Base-by-base conservation (phyloP, 2,797 vertebrate genomes). In the Malurus leucopterus region DNA sequence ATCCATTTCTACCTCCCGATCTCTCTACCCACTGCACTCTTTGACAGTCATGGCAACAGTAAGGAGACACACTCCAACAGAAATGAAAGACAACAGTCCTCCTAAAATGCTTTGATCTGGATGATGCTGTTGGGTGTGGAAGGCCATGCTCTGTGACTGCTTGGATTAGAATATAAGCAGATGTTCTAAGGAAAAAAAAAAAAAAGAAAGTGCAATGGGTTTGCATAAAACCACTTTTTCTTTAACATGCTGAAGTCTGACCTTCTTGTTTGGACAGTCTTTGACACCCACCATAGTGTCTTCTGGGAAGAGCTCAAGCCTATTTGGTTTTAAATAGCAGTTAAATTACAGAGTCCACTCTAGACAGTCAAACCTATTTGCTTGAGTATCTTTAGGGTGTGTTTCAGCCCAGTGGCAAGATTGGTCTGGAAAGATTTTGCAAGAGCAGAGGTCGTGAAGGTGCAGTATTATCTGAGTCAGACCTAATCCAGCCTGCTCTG, bases 251-350 rank as follows among this genome's bases (percentile, higher is more conserved):
- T 77, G 30, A 68, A 17, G 4, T 65, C 44, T 74, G 46, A 58
- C 58, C 13, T 57, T 67, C 61, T 71, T 77, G 47, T 89, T 93
- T 90, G 84, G 65, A 41, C 69, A 83, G 50, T 58, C 32, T 76
- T 87, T 47, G 69, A 89, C 80, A 92, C 29, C 12, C 73, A 80
- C 63, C 79, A 84, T 63, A 54, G 90, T 47, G 61, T 88, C 63
- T 89, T 90, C 85, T 84, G 83, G 87, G 85, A 94, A 93, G 22
- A 57, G 11, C 51, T 91, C 14, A 15, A 69, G 67, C 8, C 59
- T 55, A 10, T 58, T 86, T 88, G 59, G 53, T 86, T 89, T 92
- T 81, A 94, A 93, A 93, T 94, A 92, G 83, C 53, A 63, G 20
- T 43, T 53, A 81, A 92, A 94, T 88, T 91, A 91, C 63, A 88